Percentiles rank a stretch among this genome's conserved stretches.
phyloP scores from a whole-genome alignment of 2,888 invertebrate genomes.

The Tenthredo mesomela region DNA sequence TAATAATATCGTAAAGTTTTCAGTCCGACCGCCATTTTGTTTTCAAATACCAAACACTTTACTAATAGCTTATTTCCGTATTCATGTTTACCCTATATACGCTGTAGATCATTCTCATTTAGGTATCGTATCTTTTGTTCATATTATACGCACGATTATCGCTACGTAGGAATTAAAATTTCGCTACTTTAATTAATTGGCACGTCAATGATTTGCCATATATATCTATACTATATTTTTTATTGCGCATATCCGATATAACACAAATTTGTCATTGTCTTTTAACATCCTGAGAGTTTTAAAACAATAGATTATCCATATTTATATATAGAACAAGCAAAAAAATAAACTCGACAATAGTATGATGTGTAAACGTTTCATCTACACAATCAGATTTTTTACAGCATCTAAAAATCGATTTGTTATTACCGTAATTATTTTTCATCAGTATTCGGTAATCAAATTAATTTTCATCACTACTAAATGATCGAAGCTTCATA shows the following conservation, averaged over 20 bases:
- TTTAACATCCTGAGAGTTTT: neutral
- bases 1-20: slow-evolving; percentile 11
- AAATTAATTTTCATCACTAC: neutral
- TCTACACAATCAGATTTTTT: neutral
- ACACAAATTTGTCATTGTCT: neutral
- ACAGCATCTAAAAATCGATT: neutral
- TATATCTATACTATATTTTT: neutral
- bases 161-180: neutral
- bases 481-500: neutral
- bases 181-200: neutral
- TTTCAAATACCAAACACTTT: neutral
- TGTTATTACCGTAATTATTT: neutral
- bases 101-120: neutral
- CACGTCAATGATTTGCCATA: neutral
- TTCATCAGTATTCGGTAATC: too few relatives aligned
- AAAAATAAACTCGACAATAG: neutral
- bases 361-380: neutral
- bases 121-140: neutral
- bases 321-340: neutral
- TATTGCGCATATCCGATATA: neutral
- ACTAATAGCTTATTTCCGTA: slow-evolving; percentile 2
- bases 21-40: slow-evolving; percentile 13
- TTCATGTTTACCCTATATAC: neutral
- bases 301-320: neutral
- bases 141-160: neutral